Evolutionary conservation across 37 sponge, comb jelly and placozoan genomes (phyloP).

Genomic region (Mnemiopsis leidyi): DNA sequence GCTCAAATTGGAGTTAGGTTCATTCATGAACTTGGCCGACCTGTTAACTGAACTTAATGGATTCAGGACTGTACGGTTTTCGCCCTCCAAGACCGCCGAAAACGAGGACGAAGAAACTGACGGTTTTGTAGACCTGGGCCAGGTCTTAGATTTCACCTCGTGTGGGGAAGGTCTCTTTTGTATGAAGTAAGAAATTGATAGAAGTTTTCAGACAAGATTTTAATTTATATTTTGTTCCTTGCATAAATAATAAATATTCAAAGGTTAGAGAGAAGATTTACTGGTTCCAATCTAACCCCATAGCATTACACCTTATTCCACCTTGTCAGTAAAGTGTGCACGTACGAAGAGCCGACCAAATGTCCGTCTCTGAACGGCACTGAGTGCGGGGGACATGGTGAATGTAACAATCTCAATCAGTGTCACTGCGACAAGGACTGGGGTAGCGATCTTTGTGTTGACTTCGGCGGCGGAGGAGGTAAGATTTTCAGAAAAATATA

Average conservation of each 20-base stretch:
- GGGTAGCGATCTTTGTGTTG: background rate
- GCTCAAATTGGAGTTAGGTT: too few species aligned
- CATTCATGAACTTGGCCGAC: too few species aligned
- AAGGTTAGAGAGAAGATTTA: too few species aligned
- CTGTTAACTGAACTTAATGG: too few species aligned
- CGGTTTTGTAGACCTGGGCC: background rate
- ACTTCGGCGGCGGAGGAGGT: background rate
- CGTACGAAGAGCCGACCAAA: background rate
- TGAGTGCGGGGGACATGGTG: slow-evolving; percentile 49
- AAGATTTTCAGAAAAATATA: too few species aligned
- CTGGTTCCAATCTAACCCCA: too few species aligned
- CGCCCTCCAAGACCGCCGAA: background rate
- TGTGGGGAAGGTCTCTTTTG: slow-evolving; percentile 27
- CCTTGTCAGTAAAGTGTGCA: background rate
- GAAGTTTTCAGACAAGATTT: too few species aligned
- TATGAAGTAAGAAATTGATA: background rate
- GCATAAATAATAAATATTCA: too few species aligned
- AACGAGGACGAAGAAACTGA: background rate
- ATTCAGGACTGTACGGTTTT: background rate
- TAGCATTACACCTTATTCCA: too few species aligned
- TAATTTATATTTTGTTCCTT: too few species aligned
- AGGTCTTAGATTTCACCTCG: background rate
- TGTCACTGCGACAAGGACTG: slow-evolving; percentile 47
- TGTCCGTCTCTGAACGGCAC: slow-evolving; percentile 21
- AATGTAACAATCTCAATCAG: slow-evolving; percentile 62